Evolutionary conservation across 2,888 invertebrate species (phyloP).

Genomic region (Sclerodermus sp.): DNA sequence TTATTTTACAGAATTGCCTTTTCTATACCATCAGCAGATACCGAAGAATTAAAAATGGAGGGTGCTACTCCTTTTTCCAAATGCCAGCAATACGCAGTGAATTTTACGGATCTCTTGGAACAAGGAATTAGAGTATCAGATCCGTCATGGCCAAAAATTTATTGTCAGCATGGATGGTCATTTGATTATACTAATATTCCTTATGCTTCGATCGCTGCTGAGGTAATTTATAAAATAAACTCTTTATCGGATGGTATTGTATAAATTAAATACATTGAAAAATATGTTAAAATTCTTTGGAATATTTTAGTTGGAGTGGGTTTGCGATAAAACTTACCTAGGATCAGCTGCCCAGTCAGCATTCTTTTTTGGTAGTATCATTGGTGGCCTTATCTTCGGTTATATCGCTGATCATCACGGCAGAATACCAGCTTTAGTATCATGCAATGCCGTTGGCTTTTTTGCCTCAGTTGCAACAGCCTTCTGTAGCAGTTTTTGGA

Average conservation of each 20-base stretch:
- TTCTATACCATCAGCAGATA: constrained; percentile 66
- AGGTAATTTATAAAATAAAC: constrained; percentile 62
- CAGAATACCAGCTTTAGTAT: constrained; percentile 80
- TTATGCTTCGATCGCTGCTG: constrained; percentile 81
- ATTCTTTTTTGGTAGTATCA: constrained; percentile 86
- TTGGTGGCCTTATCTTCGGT: constrained; percentile 83
- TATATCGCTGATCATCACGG: constrained; percentile 87
- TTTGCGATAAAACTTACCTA: constrained; percentile 78
- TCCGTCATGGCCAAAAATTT: constrained; percentile 69
- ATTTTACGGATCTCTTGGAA: constrained; percentile 67
- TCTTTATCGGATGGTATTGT: too few relatives aligned
- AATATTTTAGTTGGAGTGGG: constrained; percentile 75
- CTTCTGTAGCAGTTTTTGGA: constrained; percentile 73
- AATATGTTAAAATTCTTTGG: too few relatives aligned
- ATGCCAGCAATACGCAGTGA: constrained; percentile 77
- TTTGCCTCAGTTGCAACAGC: constrained; percentile 73
- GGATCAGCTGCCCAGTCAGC: constrained; percentile 81
- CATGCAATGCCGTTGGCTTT: constrained; percentile 78
- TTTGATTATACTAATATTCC: constrained; percentile 81
- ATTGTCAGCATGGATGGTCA: constrained; percentile 78
- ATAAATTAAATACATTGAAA: too few relatives aligned
- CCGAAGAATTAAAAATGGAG: constrained; percentile 46
- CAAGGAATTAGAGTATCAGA: constrained; percentile 66
- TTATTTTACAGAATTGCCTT: constrained; percentile 65
- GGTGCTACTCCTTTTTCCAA: constrained; percentile 61